A percentile compares a stretch with the other conserved stretches of the same genome.
These are phyloP conservation scores for Trichomalopsis sarcophagae DNA, from an alignment of 1,140 invertebrate species.

Conservation along the genomic window DNA sequence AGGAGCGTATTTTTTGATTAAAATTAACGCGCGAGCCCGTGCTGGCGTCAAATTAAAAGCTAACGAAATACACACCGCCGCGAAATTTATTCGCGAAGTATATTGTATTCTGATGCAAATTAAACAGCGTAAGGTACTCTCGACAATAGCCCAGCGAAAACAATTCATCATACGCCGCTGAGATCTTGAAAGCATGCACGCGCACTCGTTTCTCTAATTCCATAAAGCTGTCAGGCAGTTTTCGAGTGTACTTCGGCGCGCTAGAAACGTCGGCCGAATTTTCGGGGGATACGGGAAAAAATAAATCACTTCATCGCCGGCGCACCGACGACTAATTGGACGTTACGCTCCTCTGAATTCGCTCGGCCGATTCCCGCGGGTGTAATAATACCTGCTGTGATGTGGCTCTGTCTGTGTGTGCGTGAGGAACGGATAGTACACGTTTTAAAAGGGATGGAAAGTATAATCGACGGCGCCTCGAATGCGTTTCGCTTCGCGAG, in stretches of 20 bases:
- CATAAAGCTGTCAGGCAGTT: constrained; percentile 8
- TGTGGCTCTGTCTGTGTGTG: no score
- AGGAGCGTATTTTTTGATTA: no score
- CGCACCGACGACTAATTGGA: background rate
- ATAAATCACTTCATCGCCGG: background rate
- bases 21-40: no score
- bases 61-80: no score
- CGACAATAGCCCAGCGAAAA: background rate
- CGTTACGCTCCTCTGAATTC: background rate
- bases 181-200: background rate
- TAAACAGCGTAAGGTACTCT: background rate
- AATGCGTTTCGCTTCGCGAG: background rate
- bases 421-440: background rate
- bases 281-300: background rate
- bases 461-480: background rate
- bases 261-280: constrained; percentile 30
- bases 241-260: background rate
- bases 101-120: no score
- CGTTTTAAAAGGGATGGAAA: background rate
- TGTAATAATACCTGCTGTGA: background rate
- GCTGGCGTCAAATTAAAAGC: no score
- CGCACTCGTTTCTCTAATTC: constrained; percentile 5
- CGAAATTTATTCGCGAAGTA: no score
- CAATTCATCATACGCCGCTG: constrained; percentile 6
- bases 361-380: background rate